Evolutionary conservation across 2,113 vertebrate genomes (phyloP), one percentile per base, ranked within the genome.

Genomic region (Megaceryle maxima): DNA sequence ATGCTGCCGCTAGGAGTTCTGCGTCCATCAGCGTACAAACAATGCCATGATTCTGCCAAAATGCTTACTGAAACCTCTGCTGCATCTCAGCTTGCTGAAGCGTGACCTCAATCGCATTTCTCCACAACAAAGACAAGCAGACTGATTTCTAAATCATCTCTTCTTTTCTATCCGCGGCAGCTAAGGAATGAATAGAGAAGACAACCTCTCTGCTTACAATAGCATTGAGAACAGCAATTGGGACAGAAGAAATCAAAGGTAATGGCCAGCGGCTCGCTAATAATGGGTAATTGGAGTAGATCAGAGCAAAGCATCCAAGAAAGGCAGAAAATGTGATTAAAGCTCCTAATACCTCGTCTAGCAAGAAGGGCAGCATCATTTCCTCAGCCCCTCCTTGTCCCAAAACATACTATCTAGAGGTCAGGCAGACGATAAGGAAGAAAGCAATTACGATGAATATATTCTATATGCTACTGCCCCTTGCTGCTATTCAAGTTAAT

Each of bases 41-140:
- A 16, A 59, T 46, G 20, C 56, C n/a, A 17, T 5, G 26, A 5
- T 81, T 93, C 83, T 91, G 86, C 78, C 50, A 83, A 70, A 93
- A 64, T 48, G 81, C 48, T 68, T 78, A 62, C 35, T 62, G 90
- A 84, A 88, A 60, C 43, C 11, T 88, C 75, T 51, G 22, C 33
- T 64, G 56, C 57, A 53, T 70, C 92, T 97, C 69, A 29, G 77
- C 35, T 92, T 96, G 79, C 83, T 87, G 35, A 84, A 74, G 86
- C 13, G 2, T 31, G 31, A 92, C 67, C 75, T 94, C 85, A 76
- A 56, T 72, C 94, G 87, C 73, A 19, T 83, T 93, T 91, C 70
- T 67, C 51, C 51, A 67, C 33, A 60, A 51, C 83, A 56, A 55
- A 48, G 83, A 83, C 33, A 60, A 74, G 41, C 8, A 83, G 80